Percentiles rank a stretch among this genome's conserved stretches.
Evolutionary conservation across 2,113 vertebrate genomes (phyloP).

Genomic region (Pyrgilauda ruficollis): DNA sequence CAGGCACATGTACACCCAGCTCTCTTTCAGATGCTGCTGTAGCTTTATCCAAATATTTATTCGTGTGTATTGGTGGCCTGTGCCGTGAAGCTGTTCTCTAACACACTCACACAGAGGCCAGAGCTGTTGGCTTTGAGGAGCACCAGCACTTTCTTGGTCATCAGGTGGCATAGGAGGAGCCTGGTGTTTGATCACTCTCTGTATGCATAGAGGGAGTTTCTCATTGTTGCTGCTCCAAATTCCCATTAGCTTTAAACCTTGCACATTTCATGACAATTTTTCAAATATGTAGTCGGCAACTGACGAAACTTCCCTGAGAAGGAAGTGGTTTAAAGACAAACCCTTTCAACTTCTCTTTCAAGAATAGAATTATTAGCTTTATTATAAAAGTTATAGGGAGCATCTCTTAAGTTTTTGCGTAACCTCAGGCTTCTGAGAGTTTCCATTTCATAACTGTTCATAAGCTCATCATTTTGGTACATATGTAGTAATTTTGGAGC

Average conservation of each 20-base stretch:
- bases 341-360: neutral
- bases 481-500: slow-evolving; percentile 2
- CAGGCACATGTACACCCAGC: fast-evolving
- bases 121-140: neutral
- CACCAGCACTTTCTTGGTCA: neutral
- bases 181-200: fast-evolving
- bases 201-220: neutral
- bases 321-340: neutral
- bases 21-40: neutral
- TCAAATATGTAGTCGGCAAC: neutral
- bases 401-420: neutral
- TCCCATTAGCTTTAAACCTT: neutral
- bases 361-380: neutral
- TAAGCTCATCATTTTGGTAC: slow-evolving; percentile 24
- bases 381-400: neutral
- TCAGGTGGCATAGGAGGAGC: neutral
- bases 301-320: neutral
- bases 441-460: slow-evolving; percentile 29
- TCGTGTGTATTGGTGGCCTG: neutral
- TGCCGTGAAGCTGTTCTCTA: neutral
- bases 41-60: neutral
- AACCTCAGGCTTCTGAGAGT: neutral
- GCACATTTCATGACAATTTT: neutral
- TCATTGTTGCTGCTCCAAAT: neutral
- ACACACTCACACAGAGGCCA: neutral